Conservation (phyloP, 2,888 invertebrate species). For the Monoplex corrugatus region DNA sequence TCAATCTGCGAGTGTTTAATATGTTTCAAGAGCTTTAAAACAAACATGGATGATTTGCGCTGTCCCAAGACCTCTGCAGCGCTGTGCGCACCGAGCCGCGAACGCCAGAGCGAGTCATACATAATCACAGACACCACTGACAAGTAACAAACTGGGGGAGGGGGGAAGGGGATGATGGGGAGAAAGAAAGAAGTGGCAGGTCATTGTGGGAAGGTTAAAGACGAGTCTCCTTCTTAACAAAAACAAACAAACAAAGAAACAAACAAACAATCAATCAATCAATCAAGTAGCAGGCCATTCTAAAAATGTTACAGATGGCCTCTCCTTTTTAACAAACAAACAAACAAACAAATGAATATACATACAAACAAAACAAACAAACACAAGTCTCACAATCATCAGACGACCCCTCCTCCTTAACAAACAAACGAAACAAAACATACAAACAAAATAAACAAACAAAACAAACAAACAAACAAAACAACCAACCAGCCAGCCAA, state of each 20-base stretch:
- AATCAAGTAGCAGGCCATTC: too few species aligned
- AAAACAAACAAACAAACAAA: background rate
- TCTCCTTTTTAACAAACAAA: too few species aligned
- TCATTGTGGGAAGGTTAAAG: too few species aligned
- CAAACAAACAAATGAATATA: background rate
- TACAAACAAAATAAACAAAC: background rate
- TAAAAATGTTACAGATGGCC: too few species aligned
- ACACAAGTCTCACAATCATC: too few species aligned
- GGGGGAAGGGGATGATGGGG: background rate
- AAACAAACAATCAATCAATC: too few species aligned
- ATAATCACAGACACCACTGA: constrained; percentile 7
- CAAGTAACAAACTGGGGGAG: background rate
- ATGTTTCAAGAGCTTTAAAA: too few species aligned
- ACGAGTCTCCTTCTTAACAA: background rate
- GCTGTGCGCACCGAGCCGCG: too few species aligned
- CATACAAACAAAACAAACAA: background rate
- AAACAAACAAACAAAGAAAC: background rate
- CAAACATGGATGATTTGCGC: too few species aligned
- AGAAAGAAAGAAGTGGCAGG: background rate
- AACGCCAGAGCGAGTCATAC: background rate
- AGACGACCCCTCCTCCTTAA: too few species aligned
- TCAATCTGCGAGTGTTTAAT: too few species aligned
- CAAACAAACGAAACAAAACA: background rate
- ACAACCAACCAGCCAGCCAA: background rate
- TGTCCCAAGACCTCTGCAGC: too few species aligned